Conservation (phyloP, 2,113 vertebrate species). For the Oryzias celebensis region DNA sequence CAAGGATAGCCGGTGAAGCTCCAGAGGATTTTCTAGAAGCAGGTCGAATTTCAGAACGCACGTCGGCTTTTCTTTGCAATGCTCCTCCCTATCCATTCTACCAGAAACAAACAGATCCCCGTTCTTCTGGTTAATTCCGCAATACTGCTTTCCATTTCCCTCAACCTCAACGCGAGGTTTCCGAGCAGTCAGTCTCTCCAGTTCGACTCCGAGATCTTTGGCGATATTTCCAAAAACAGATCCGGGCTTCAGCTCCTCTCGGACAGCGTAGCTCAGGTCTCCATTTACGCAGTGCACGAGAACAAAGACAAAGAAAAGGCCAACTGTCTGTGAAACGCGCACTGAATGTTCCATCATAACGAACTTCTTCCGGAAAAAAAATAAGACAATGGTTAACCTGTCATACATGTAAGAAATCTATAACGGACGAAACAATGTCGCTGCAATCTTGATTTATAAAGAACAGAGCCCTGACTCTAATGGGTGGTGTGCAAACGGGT, state of each 20-base stretch:
- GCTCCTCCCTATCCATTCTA: conserved; percentile 74
- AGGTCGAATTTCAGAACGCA: conserved; percentile 76
- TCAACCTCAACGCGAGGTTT: conserved; percentile 55
- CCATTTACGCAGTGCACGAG: conserved; percentile 29
- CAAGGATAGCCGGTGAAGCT: conserved; percentile 64
- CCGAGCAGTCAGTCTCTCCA: conserved; percentile 14
- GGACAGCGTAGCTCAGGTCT: conserved; percentile 64
- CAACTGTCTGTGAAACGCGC: neutral
- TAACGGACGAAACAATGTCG: neutral
- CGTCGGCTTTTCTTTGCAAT: conserved; percentile 61
- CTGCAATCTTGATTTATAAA: neutral
- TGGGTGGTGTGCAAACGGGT: conserved; percentile 2
- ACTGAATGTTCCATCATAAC: neutral
- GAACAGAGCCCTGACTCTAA: conserved; percentile 1
- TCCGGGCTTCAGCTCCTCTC: conserved; percentile 71
- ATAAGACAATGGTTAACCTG: accelerated
- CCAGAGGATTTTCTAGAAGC: conserved; percentile 72
- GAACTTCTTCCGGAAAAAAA: too few species aligned
- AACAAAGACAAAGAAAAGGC: conserved; percentile 12
- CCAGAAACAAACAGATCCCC: conserved; percentile 66
- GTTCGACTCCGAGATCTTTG: conserved; percentile 49
- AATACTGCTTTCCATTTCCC: conserved; percentile 57
- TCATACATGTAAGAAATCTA: neutral
- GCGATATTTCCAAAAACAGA: conserved; percentile 70
- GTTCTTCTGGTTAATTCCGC: conserved; percentile 60